Evolutionary conservation across 2,888 invertebrate genomes (phyloP).

Genomic region (Rhopalosiphum nymphaeae): DNA sequence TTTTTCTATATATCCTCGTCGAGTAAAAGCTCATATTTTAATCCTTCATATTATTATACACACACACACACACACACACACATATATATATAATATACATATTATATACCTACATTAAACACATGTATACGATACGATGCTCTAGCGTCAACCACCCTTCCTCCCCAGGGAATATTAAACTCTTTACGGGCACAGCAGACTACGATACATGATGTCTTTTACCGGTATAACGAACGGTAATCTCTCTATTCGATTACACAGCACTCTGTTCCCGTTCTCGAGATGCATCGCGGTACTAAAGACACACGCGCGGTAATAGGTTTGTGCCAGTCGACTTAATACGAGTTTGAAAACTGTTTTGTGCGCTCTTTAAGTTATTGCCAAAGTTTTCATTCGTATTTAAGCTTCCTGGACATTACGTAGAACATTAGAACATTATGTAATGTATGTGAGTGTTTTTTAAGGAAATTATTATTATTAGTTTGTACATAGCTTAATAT

Average conservation of each 20-base stretch:
- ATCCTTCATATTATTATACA: conserved; percentile 38
- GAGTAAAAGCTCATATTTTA: conserved; percentile 50
- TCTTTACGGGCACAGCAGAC: conserved; percentile 18
- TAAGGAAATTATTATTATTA: neutral
- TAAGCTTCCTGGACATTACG: conserved; percentile 51
- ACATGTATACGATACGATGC: conserved; percentile 1
- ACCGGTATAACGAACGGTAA: conserved; percentile 50
- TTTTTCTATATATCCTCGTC: conserved; percentile 14
- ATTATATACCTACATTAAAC: neutral
- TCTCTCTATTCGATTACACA: conserved; percentile 53
- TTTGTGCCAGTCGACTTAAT: conserved; percentile 37
- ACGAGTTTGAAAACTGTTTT: conserved; percentile 59
- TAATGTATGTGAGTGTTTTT: neutral
- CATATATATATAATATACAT: too few species aligned
- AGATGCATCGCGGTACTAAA: neutral
- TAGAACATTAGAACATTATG: neutral
- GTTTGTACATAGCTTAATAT: neutral
- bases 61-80: conserved; percentile 7
- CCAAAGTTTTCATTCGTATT: conserved; percentile 45
- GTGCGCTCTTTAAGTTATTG: conserved; percentile 49
- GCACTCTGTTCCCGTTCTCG: conserved; percentile 10
- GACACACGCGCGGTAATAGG: conserved; percentile 19
- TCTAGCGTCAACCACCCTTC: conserved; percentile 36
- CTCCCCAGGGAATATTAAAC: conserved; percentile 35
- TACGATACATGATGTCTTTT: neutral